A percentile compares a stretch with the other conserved stretches of the same genome.
Evolutionary conservation across 2,113 vertebrate genomes (phyloP).

Genomic region (Oxyruncus cristatus): DNA sequence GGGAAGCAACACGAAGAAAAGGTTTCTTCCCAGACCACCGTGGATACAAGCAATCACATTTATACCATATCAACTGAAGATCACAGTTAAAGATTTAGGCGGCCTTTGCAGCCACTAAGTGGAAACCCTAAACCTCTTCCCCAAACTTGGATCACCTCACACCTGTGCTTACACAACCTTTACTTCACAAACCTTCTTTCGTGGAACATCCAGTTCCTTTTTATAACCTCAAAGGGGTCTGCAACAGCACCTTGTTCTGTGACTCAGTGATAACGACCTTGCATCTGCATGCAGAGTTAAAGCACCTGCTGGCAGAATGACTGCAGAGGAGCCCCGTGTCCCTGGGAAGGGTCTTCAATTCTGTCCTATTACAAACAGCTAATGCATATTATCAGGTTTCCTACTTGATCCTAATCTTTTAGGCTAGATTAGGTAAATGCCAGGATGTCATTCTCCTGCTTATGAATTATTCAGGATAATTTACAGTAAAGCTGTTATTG

Average conservation of each 20-base stretch:
- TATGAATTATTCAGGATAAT: slow-evolving; percentile 43
- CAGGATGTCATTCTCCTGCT: slow-evolving; percentile 14
- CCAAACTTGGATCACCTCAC: neutral
- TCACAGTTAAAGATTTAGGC: neutral
- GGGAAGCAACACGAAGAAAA: neutral
- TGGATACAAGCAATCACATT: neutral
- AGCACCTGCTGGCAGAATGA: neutral
- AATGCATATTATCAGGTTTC: slow-evolving; percentile 2
- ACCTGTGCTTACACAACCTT: rapidly evolving
- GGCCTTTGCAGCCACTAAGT: rapidly evolving
- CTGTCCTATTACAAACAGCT: neutral
- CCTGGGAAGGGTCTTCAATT: neutral
- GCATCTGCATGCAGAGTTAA: neutral
- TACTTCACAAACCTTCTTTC: neutral
- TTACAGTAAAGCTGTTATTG: slow-evolving; percentile 10
- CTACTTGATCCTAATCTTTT: slow-evolving; percentile 5
- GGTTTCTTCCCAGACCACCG: neutral
- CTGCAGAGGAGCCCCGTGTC: neutral
- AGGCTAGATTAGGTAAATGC: slow-evolving; percentile 12
- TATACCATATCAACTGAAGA: neutral
- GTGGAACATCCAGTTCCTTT: neutral
- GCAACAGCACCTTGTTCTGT: neutral
- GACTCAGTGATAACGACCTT: neutral
- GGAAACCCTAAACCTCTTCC: neutral
- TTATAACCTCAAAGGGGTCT: neutral